Conservation (phyloP, 1,140 invertebrate species). For the Glossosoma conforme region DNA sequence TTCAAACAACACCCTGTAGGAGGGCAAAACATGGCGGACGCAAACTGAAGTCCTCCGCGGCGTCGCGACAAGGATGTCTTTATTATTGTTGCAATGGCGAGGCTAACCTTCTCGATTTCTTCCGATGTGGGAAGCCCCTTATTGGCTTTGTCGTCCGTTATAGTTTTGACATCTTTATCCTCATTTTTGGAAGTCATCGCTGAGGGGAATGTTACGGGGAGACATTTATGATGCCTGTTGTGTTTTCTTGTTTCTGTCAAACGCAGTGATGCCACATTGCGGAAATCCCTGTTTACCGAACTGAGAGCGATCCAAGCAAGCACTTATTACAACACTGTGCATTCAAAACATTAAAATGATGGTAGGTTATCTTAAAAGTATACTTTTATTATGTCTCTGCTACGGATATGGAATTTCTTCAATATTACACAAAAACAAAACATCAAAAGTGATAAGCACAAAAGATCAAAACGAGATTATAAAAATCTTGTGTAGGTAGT, state of each 20-base stretch:
- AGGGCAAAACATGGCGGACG: constrained; percentile 46
- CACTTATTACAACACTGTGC: no score
- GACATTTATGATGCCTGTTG: constrained; percentile 44
- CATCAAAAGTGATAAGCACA: no score
- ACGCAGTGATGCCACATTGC: constrained; percentile 19
- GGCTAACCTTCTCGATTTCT: constrained; percentile 48
- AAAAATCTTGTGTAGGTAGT: no score
- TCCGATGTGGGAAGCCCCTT: constrained; percentile 47
- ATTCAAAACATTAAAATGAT: no score
- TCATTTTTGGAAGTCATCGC: constrained; percentile 53
- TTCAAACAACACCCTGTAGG: constrained; percentile 22
- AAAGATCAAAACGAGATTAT: no score
- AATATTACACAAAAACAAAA: no score
- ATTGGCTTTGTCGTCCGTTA: constrained; percentile 39
- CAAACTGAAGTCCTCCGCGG: constrained; percentile 45
- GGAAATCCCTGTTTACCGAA: no score
- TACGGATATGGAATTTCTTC: no score
- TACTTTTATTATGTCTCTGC: no score
- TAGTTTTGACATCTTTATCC: constrained; percentile 50
- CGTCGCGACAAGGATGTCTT: constrained; percentile 38
- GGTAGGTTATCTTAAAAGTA: no score
- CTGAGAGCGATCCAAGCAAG: no score
- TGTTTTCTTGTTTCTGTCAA: constrained; percentile 29
- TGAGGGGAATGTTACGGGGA: constrained; percentile 49
- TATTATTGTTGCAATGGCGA: constrained; percentile 33